Evolutionary conservation across 1,140 invertebrate genomes (phyloP), one percentile per base, ranked within the genome.

Genomic region (Drosophila mauritiana): DNA sequence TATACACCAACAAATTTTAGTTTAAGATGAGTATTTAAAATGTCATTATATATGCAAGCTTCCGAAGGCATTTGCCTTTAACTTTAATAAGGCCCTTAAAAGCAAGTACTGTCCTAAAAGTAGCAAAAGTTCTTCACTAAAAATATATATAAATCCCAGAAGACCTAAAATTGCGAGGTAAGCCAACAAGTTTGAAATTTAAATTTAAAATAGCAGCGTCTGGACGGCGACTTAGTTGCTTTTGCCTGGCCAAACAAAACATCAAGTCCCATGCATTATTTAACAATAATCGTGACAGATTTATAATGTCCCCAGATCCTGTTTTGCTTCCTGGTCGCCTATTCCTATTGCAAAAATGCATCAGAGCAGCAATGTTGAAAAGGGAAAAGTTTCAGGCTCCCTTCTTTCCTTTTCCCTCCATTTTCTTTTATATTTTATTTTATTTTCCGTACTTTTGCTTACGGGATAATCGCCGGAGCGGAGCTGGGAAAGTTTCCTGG

Each of bases 251-350:
- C 39, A 57, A 39, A 17, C 40, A 52, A 61, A 53, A 59, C 57
- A 34, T 58, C 43, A 88, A 57, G 27, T 72, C 59, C 48, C 53
- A 53, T 70, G 61, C 65, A 79, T 82, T 78, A 88, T 68, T 59
- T 88, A 70, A 64, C 75, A 65, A 75, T 82, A 57, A 75, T 78
- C 53, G 42, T 70, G 58, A 72, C 58, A 70, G 74, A 82, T 85
- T 85, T 82, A 85, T 74, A 85, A 56, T 78, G 62, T 75, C 52
- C 63, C 48, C 40, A 42, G 48, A 49, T 67, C 48, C 73, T 67
- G 61, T 53, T 58, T 58, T 31, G 49, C 22, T 57, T 40, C 22
- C 55, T 42, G 17, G 12, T 36, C 46, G 12, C 37, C 46, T 46
- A 58, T 57, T 57, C 27, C 68, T 56, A 70, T 57, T 69, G 42